Evolutionary conservation across 1,140 invertebrate genomes (phyloP).

Genomic region (Mercenaria mercenaria): DNA sequence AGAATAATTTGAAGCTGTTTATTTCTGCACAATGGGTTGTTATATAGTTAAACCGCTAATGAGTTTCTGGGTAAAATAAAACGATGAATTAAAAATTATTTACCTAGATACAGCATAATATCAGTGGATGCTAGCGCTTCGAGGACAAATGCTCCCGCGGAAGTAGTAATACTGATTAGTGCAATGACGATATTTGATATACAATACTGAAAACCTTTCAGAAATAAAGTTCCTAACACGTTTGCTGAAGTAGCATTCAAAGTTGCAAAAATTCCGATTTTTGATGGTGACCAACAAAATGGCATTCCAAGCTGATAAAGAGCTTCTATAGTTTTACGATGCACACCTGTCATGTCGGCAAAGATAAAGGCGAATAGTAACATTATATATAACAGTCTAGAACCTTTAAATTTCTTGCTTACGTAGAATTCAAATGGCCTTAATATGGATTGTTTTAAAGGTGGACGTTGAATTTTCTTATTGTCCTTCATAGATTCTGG

Average conservation of each 20-base stretch:
- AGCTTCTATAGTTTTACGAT: conserved; percentile 14
- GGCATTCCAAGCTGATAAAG: conserved; percentile 40
- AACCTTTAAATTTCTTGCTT: background rate
- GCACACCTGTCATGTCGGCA: background rate
- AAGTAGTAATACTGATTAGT: background rate
- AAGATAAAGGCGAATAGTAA: background rate
- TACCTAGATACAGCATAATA: conserved; percentile 33
- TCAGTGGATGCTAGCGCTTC: conserved; percentile 31
- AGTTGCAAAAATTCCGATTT: conserved; percentile 26
- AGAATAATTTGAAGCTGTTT: no score
- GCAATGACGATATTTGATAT: conserved; percentile 12
- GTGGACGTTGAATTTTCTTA: background rate
- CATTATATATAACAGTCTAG: background rate
- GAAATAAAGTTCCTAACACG: background rate
- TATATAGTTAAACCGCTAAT: no score
- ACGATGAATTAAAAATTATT: no score
- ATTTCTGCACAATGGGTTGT: no score
- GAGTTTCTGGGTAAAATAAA: no score
- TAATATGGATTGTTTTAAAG: background rate
- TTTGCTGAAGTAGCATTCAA: background rate
- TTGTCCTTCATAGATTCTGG: conserved; percentile 8
- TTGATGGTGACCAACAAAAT: conserved; percentile 40
- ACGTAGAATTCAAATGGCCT: conserved; percentile 33
- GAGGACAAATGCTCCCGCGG: background rate
- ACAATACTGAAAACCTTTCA: background rate